phyloP scores from a whole-genome alignment of 2,113 vertebrate genomes.

The Ochotona princeps region DNA sequence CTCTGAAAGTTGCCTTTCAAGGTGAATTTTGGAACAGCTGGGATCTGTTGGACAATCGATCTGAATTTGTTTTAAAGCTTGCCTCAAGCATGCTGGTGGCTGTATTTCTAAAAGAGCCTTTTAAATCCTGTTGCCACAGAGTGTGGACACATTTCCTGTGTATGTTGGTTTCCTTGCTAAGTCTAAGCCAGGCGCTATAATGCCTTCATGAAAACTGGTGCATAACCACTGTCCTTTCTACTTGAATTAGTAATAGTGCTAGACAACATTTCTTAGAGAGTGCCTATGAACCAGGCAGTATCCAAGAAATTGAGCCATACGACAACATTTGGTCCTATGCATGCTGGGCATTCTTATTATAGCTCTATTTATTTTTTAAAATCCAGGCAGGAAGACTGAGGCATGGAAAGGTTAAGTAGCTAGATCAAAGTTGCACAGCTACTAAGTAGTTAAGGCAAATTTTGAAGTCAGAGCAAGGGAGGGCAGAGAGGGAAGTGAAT shows the following conservation, averaged over 20 bases:
- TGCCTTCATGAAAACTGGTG: neutral
- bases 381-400: neutral
- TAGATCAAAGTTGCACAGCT: neutral
- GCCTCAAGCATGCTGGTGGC: neutral
- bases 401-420: neutral
- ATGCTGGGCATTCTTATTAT: neutral
- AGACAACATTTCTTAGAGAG: neutral
- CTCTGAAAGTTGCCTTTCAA: neutral
- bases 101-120: conserved; percentile 39
- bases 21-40: neutral
- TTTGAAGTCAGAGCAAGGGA: neutral
- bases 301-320: neutral
- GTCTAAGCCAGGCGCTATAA: neutral
- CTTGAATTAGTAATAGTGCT: neutral
- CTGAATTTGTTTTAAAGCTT: conserved; percentile 52
- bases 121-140: conserved; percentile 30
- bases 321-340: neutral
- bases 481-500: neutral
- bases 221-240: neutral
- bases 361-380: neutral
- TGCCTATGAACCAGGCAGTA: neutral
- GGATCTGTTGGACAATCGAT: neutral
- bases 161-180: conserved; percentile 1
- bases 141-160: neutral
- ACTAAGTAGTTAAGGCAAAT: neutral